phyloP scores from a whole-genome alignment of 2,113 vertebrate genomes.

The Cettia cetti region DNA sequence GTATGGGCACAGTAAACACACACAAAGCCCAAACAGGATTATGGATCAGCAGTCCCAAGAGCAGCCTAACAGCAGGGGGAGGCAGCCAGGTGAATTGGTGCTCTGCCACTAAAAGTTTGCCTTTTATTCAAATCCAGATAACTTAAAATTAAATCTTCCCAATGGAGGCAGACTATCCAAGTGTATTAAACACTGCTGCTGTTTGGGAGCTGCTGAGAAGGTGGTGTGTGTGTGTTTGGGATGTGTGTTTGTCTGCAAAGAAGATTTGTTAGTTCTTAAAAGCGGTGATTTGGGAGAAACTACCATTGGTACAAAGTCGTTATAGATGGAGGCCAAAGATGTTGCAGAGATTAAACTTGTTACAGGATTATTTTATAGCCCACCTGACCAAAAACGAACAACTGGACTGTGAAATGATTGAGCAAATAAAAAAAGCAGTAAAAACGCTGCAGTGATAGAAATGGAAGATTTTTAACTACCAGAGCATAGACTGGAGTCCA shows the following conservation, averaged over 20 bases:
- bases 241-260: not conserved
- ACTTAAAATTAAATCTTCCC: not conserved
- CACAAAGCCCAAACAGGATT: not conserved
- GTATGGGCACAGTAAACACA: not conserved
- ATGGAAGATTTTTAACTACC: slow-evolving; percentile 57
- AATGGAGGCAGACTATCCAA: not conserved
- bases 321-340: slow-evolving; percentile 14
- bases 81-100: not conserved
- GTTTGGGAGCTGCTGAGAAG: not conserved
- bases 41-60: not conserved
- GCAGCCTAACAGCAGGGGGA: not conserved
- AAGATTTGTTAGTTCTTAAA: slow-evolving; percentile 26
- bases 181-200: not conserved
- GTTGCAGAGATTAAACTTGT: slow-evolving; percentile 45
- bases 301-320: not conserved
- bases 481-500: slow-evolving; percentile 50
- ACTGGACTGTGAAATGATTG: slow-evolving; percentile 66
- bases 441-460: slow-evolving; percentile 53
- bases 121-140: not conserved
- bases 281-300: not conserved
- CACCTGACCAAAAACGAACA: slow-evolving; percentile 44
- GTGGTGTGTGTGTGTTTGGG: not conserved
- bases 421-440: slow-evolving; percentile 67
- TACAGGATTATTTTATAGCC: slow-evolving; percentile 54
- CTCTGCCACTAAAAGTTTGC: not conserved